Percentiles rank a stretch among this genome's conserved stretches.
These are phyloP conservation scores for Petroica traversi DNA, from an alignment of 2,113 vertebrate species.

Conservation along the genomic window DNA sequence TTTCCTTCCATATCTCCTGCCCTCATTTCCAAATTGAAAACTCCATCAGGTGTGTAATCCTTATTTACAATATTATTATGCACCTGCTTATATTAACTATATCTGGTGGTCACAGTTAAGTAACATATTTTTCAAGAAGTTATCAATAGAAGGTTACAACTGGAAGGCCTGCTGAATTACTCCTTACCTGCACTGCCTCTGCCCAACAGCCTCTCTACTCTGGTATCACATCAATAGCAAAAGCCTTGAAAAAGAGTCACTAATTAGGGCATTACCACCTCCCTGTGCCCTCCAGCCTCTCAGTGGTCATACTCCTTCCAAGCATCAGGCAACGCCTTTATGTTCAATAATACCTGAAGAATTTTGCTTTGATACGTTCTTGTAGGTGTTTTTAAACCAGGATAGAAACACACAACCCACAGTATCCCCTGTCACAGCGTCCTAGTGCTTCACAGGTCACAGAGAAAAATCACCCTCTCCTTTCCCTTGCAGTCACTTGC, in stretches of 20 bases:
- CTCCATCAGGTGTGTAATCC: neutral
- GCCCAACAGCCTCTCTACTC: neutral
- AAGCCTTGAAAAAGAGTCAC: neutral
- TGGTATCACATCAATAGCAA: neutral
- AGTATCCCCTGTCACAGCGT: neutral
- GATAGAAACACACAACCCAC: neutral
- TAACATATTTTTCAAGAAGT: neutral
- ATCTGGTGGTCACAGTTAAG: fast-evolving
- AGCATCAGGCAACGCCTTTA: neutral
- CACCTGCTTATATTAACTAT: neutral
- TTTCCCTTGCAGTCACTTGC: neutral
- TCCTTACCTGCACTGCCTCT: neutral
- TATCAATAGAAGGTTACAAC: neutral
- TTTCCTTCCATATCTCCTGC: neutral
- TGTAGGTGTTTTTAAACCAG: neutral
- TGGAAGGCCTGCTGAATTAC: neutral
- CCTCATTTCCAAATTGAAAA: neutral
- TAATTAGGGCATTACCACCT: neutral
- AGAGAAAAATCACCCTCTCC: neutral
- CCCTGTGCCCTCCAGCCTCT: neutral
- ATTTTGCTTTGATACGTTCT: neutral
- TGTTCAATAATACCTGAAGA: neutral
- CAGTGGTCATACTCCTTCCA: neutral
- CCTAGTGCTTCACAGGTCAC: neutral
- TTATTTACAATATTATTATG: neutral